Percentiles rank a stretch among this genome's conserved stretches.
Conservation (phyloP, 2,888 invertebrate species). For the Caenorhabditis panamensis region DNA sequence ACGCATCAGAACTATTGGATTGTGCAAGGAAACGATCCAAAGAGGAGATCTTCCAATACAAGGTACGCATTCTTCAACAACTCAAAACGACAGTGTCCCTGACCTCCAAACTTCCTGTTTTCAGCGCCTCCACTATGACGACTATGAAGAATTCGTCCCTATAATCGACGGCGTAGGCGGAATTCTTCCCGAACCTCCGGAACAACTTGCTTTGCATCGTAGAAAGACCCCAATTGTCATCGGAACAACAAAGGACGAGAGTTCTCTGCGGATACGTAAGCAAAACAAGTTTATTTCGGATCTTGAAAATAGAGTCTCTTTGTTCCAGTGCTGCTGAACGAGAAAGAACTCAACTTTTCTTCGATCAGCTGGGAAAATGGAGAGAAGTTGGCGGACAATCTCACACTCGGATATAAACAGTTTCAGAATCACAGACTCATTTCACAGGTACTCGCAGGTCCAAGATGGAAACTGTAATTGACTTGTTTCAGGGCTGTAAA, state of each 20-base stretch:
- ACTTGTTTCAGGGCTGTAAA: slow-evolving; percentile 78
- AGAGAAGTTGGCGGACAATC: slow-evolving; percentile 75
- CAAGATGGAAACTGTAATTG: too few relatives aligned
- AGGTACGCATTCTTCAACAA: slow-evolving; percentile 55
- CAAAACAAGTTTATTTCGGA: neutral
- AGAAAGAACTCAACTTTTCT: slow-evolving; percentile 78
- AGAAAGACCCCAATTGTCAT: slow-evolving; percentile 78
- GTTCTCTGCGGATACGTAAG: slow-evolving; percentile 78
- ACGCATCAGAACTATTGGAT: slow-evolving; percentile 78
- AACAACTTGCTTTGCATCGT: slow-evolving; percentile 72
- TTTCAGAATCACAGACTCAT: slow-evolving; percentile 80
- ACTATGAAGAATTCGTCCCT: slow-evolving; percentile 81
- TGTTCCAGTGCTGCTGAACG: slow-evolving; percentile 77
- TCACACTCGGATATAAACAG: slow-evolving; percentile 76
- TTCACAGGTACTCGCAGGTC: slow-evolving; percentile 66
- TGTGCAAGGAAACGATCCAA: slow-evolving; percentile 78
- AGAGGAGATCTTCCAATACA: slow-evolving; percentile 78
- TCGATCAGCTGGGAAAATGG: slow-evolving; percentile 71
- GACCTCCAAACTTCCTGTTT: slow-evolving; percentile 16
- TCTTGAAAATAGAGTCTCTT: neutral
- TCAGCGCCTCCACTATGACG: slow-evolving; percentile 71
- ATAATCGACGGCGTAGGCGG: slow-evolving; percentile 80
- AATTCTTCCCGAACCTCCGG: slow-evolving; percentile 79
- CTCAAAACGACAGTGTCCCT: too few relatives aligned
- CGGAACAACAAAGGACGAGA: slow-evolving; percentile 81